These are phyloP conservation scores for Seira ritae DNA, from an alignment of 2,888 invertebrate genomes.

Conservation along the genomic window DNA sequence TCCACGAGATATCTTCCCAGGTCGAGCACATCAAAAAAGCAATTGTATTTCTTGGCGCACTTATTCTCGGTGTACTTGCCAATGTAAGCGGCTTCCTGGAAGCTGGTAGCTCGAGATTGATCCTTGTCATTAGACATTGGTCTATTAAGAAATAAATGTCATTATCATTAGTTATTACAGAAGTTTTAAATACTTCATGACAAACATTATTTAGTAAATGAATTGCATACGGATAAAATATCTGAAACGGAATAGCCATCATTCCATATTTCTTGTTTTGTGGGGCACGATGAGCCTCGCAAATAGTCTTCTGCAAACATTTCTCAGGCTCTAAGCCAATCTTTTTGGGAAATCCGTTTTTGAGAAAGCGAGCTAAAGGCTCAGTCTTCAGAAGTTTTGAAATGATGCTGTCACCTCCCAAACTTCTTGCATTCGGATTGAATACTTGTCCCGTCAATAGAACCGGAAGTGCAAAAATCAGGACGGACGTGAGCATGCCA, in stretches of 20 bases:
- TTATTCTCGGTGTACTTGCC: constrained; percentile 61
- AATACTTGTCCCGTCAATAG: constrained; percentile 56
- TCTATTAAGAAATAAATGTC: constrained; percentile 28
- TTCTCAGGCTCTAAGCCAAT: constrained; percentile 60
- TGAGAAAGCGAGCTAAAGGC: constrained; percentile 42
- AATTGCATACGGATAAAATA: constrained; percentile 63
- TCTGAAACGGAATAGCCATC: constrained; percentile 57
- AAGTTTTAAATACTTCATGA: constrained; percentile 1
- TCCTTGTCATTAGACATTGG: constrained; percentile 25
- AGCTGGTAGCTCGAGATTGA: constrained; percentile 35
- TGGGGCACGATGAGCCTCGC: constrained; percentile 60
- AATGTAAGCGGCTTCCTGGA: constrained; percentile 57
- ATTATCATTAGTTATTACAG: not conserved
- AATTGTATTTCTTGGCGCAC: constrained; percentile 64
- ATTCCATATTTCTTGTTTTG: constrained; percentile 58
- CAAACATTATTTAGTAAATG: constrained; percentile 3
- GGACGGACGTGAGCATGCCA: constrained; percentile 42
- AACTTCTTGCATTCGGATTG: constrained; percentile 49
- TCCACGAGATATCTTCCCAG: constrained; percentile 63
- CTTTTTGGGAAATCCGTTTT: constrained; percentile 39
- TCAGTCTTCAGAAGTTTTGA: constrained; percentile 45
- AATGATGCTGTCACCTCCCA: constrained; percentile 27
- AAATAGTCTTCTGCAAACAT: constrained; percentile 60
- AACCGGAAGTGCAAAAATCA: constrained; percentile 56
- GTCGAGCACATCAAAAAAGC: constrained; percentile 68